Evolutionary conservation across 2,888 invertebrate species (phyloP), one percentile per base, ranked within the genome.

Genomic region (Temnothorax ravouxi): DNA sequence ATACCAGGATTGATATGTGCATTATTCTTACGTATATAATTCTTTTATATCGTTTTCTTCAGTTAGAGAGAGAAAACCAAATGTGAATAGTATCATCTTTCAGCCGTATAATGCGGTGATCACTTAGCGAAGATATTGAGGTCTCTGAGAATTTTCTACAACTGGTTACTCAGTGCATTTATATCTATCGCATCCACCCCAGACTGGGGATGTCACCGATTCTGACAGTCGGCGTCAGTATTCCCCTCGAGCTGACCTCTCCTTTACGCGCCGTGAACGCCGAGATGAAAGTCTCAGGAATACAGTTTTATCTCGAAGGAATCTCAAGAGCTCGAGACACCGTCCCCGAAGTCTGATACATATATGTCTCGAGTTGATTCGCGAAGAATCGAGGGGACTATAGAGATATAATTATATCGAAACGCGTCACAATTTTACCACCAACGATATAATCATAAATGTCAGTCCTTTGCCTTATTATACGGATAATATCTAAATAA

Each of bases 231-330:
- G 59, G 47, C 72, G 79, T 71, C 72, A 47, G 47, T 59, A 79
- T 72, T 59, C 34, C 59, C 79, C 25, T 47, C 79, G 34, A 18
- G 74, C 74, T 72, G 79, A 79, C 79, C 77, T 69, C 76, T 59
- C 59, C 71, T 79, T 72, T 72, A 79, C 59, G 59, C 79, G 74
- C 56, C 59, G 79, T 72, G 79, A 79, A 79, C 79, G 56, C 47
- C 72, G 34, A 79, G 74, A 79, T 59, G 59, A 72, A 69, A 72
- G 59, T 79, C 72, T 79, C 4, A 25, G 25, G 47, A 79, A 72
- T 50, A 72, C 25, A 72, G 72, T 72, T 72, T 72, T 72, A 79
- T 79, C 74, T 79, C 47, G 21, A 34, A 79, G 79, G 38, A 79
- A 72, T 72, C 74, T 79, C 72, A 67, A 25, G 79, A 76, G 52